Conservation (phyloP, 2,797 vertebrate genomes). For the Gouania willdenowi region DNA sequence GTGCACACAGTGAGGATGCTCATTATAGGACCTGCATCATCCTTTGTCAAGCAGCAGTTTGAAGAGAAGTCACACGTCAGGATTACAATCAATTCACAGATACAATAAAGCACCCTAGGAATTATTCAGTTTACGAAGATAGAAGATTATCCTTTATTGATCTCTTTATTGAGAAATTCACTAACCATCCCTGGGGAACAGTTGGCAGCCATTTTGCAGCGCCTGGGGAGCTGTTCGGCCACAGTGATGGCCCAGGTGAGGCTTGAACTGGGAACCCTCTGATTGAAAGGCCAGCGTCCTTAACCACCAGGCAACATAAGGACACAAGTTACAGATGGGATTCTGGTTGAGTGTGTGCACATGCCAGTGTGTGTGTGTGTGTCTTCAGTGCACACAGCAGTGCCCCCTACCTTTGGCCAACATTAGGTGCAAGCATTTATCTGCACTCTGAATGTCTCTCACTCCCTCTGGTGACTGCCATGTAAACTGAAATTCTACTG, state of each 20-base stretch:
- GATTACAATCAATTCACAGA: neutral
- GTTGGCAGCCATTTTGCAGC: too few species aligned
- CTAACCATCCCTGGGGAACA: too few species aligned
- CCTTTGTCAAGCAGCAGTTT: neutral
- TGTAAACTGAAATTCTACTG: conserved; percentile 11
- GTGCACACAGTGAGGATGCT: too few species aligned
- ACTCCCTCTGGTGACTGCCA: conserved; percentile 58
- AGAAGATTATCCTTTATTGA: too few species aligned
- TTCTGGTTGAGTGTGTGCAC: neutral
- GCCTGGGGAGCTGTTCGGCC: too few species aligned
- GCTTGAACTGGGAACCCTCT: too few species aligned
- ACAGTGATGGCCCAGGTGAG: too few species aligned
- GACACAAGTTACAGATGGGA: conserved; percentile 25
- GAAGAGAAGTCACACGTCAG: neutral
- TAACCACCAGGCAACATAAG: too few species aligned
- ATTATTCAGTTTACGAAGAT: conserved; percentile 12
- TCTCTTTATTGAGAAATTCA: too few species aligned
- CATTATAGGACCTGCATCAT: too few species aligned
- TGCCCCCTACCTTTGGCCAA: conserved; percentile 38
- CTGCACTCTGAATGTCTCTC: conserved; percentile 29
- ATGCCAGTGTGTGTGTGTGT: conserved; percentile 33
- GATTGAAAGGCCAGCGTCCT: too few species aligned
- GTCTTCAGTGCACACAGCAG: conserved; percentile 10
- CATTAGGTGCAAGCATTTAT: conserved; percentile 10
- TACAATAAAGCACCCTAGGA: neutral